Conservation (phyloP, 1,140 invertebrate species). For the Platyscapa corneri region DNA sequence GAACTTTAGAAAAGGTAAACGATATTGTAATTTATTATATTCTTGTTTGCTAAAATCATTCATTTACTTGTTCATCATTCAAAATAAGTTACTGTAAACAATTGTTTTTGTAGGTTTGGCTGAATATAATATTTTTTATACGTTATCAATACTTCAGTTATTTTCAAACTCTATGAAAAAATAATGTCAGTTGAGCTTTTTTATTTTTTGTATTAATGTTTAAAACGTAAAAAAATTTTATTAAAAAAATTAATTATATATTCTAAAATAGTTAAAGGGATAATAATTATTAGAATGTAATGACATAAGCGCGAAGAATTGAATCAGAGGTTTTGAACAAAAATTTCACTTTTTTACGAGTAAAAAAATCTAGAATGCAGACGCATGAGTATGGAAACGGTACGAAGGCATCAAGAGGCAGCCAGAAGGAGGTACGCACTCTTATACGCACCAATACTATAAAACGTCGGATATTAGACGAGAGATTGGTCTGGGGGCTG, state of each 20-base stretch:
- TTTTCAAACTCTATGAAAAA: neutral
- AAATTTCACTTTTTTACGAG: neutral
- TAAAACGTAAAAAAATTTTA: too few species aligned
- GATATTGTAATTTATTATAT: neutral
- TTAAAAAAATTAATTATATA: neutral
- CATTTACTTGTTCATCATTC: neutral
- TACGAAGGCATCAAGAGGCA: neutral
- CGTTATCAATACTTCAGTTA: neutral
- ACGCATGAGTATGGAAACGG: neutral
- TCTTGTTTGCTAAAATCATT: neutral
- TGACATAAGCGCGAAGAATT: neutral
- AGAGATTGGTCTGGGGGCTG: slow-evolving; percentile 64
- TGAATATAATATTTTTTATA: too few species aligned
- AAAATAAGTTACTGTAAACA: neutral
- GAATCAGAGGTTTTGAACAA: neutral
- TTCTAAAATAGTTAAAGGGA: neutral
- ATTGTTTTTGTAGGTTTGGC: too few species aligned
- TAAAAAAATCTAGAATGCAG: neutral
- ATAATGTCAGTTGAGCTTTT: neutral
- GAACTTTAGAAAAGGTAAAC: too few species aligned
- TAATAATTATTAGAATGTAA: neutral
- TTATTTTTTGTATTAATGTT: too few species aligned
- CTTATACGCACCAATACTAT: slow-evolving; percentile 50
- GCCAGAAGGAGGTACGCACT: neutral
- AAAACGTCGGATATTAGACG: slow-evolving; percentile 69